Evolutionary conservation across 2,888 invertebrate genomes (phyloP), one percentile per base, ranked within the genome.

Genomic region (Muscina levida): DNA sequence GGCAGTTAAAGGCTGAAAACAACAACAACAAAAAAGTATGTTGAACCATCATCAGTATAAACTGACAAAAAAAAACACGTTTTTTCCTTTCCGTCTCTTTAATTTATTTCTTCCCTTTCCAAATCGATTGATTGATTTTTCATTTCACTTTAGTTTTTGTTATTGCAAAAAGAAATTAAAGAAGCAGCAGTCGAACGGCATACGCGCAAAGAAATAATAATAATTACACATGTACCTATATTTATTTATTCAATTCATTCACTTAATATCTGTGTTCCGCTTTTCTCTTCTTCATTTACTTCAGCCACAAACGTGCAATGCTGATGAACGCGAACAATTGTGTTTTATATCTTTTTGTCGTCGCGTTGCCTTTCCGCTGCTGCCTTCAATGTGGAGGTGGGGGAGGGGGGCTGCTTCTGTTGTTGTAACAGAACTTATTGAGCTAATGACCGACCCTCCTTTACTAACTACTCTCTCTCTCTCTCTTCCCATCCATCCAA

Each of bases 361-460:
- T 48, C 10, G 42, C 17, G 42, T n/a, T 19, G 42, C 31, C 31
- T 31, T n/a, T n/a, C n/a, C n/a, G n/a, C n/a, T n/a, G n/a, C n/a
- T n/a, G n/a, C n/a, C n/a, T n/a, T n/a, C n/a, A n/a, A n/a, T n/a
- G n/a, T n/a, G n/a, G n/a, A n/a, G n/a, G n/a, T n/a, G n/a, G n/a
- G n/a, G n/a, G n/a, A n/a, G n/a, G n/a, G n/a, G n/a, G n/a, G n/a
- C 31, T 31, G 31, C 31, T 31, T 8, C 39, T 57, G 42, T 73
- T 67, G 67, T 13, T 67, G 67, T 62, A 46, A 78, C 56, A 44
- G 22, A 66, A 46, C 37, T 24, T 72, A 78, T 26, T 79, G 79
- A 75, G 79, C 79, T 75, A 79, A 79, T 79, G 71, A 79, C 70
- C 78, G 46, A 59, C 15, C 39, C 13, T 42, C 13, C 8, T 8